Evolutionary conservation across 2,888 invertebrate genomes (phyloP), one percentile per base, ranked within the genome.

Genomic region (Andrena hattorfiana): DNA sequence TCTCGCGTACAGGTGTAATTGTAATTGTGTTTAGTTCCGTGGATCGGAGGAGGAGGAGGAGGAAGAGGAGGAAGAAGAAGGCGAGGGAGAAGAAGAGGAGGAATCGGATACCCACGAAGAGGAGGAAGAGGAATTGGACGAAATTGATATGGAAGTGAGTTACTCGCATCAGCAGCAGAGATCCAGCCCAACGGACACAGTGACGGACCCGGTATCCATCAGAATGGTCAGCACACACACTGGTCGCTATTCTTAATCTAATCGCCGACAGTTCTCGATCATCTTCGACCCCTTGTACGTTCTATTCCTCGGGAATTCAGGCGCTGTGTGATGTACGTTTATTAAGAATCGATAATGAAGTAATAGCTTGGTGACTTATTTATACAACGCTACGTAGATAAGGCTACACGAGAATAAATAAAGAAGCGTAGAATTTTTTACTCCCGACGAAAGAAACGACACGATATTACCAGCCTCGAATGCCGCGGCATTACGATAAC

Each of bases 131-230:
- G 94, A 94, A 85, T 89, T 94, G 71, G 94, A 94, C 81, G 94
- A 94, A 87, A 93, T 93, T 73, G 94, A 94, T 79, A 94, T 94
- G 94, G 94, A 94, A 92, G 93, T 94, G 72, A 94, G 93, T 89
- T 94, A 92, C 81, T 89, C 94, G 30, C 93, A 93, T 89, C 94
- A 92, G 81, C 93, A 92, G 83, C 94, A 92, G 85, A 92, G 92
- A 89, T 92, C 93, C 49, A 93, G 93, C 85, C 94, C 93, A 60
- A 92, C 92, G 23, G 92, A 93, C 74, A 90, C 92, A 48, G 91
- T 91, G 70, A 92, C 92, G 49, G 93, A 93, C 89, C 93, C 93
- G 32, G 92, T 91, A 56, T 92, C 93, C 70, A 93, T 93, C 71
- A 91, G 94, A 89, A 93, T 94, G 92, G 92, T 94, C 87, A 87